Evolutionary conservation across 2,797 vertebrate genomes (phyloP), one percentile per base, ranked within the genome.

Genomic region (Liparis tanakae): DNA sequence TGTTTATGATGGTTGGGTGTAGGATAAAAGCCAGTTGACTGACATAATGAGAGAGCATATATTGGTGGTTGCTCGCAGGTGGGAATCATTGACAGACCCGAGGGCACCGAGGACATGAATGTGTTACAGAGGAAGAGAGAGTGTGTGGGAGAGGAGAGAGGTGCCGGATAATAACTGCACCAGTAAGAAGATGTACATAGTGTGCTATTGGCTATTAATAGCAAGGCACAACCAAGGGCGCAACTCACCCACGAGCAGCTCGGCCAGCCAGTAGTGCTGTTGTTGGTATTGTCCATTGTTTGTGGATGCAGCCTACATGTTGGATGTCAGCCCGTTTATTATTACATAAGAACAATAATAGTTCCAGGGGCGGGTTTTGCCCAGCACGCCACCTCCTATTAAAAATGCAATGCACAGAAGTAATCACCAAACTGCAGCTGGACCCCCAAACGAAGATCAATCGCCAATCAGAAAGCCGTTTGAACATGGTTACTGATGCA

Each of bases 141-240:
- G 79, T 30, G 72, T 73, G 81, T 77, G 77, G 74, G 82, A 80
- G 80, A 84, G 57, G 70, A 83, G 74, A 82, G 81, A 78, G 67
- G 50, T 81, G 51, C 70, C 63, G 62, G 74, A 86, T 89, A 82
- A 89, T 78, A 74, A 72, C 56, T 63, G 18, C 71, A 70, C 78
- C 72, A 67, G 50, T 58, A 30, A 89, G 85, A 86, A 81, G 79
- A 87, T 78, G 82, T 60, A 82, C 85, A 87, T 82, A 84, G 71
- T 81, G 85, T 85, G 82, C 83, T 78, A 56, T 60, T 36, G 56
- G 72, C 78, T 93, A 92, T 93, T 94, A 92, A 88, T 91, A 92
- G 87, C 33, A 71, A 59, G 70, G 80, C 82, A 82, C 55, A 84
- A 84, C 70, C 78, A 81, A 89, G 84, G 82, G 88, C 81, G 79